These are phyloP conservation scores for Pagrus major DNA, from an alignment of 2,113 vertebrate species.

Conservation along the genomic window DNA sequence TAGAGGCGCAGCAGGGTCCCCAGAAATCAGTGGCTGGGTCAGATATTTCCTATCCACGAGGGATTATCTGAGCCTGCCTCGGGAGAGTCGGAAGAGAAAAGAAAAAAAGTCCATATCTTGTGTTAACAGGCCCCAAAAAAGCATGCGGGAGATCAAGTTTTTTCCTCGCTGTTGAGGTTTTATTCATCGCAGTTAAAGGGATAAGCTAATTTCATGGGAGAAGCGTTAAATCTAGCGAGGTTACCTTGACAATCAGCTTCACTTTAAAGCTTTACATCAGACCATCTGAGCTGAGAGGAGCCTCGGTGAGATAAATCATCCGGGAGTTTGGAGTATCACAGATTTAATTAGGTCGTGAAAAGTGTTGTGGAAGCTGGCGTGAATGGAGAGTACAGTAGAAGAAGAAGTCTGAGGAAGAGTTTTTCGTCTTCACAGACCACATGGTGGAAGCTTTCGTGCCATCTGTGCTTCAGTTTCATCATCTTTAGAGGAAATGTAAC, in stretches of 20 bases:
- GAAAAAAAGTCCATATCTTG: slow-evolving; percentile 48
- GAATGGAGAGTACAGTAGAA: slow-evolving; percentile 13
- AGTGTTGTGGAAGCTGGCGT: background rate
- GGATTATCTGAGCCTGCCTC: slow-evolving; percentile 66
- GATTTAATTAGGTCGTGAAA: slow-evolving; percentile 47
- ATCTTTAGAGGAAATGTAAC: slow-evolving; percentile 10
- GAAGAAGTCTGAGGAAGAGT: slow-evolving; percentile 9
- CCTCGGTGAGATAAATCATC: slow-evolving; percentile 39
- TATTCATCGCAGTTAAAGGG: slow-evolving; percentile 50
- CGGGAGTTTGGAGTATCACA: slow-evolving; percentile 13
- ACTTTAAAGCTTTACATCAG: slow-evolving; percentile 27
- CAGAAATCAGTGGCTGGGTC: slow-evolving; percentile 53
- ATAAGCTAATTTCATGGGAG: slow-evolving; percentile 49
- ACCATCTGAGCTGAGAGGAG: slow-evolving; percentile 30
- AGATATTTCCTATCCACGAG: slow-evolving; percentile 53
- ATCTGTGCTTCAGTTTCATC: slow-evolving; percentile 61
- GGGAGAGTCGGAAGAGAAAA: background rate
- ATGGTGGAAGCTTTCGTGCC: slow-evolving; percentile 45
- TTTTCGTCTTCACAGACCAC: slow-evolving; percentile 39
- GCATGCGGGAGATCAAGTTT: slow-evolving; percentile 52
- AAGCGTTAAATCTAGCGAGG: slow-evolving; percentile 30
- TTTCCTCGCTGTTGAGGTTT: slow-evolving; percentile 38
- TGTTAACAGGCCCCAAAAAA: slow-evolving; percentile 60
- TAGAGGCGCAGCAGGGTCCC: slow-evolving; percentile 42
- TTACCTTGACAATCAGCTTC: slow-evolving; percentile 34